A percentile compares a stretch with the other conserved stretches of the same genome.
Conservation (phyloP, 2,888 invertebrate species). For the Cephus runcator region DNA sequence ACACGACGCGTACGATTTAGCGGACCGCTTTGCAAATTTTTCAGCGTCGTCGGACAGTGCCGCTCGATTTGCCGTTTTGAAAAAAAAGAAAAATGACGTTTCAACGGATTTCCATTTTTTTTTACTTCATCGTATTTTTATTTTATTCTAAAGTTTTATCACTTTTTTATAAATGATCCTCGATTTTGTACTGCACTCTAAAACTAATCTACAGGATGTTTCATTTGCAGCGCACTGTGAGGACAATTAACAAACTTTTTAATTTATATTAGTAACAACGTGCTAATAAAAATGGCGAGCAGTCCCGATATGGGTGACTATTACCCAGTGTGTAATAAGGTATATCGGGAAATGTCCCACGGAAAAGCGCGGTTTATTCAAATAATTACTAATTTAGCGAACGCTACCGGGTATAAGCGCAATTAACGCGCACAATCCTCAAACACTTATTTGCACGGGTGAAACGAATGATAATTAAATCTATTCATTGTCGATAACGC, state of each 20-base stretch:
- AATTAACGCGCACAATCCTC: background rate
- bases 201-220: background rate
- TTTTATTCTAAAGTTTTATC: background rate
- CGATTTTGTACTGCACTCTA: background rate
- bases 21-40: background rate
- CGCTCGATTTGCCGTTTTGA: background rate
- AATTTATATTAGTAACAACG: slow-evolving; percentile 15
- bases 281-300: background rate
- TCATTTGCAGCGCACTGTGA: background rate
- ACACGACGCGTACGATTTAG: background rate
- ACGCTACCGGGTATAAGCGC: background rate
- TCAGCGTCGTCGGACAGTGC: background rate
- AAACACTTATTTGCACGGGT: background rate
- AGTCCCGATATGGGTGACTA: background rate
- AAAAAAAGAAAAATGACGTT: background rate
- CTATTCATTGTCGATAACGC: background rate
- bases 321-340: background rate
- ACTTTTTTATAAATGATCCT: background rate
- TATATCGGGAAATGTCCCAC: background rate
- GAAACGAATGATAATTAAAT: background rate
- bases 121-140: background rate
- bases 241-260: slow-evolving; percentile 3
- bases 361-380: background rate
- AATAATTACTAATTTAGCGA: background rate
- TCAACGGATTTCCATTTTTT: background rate